Evolutionary conservation across 2,888 invertebrate genomes (phyloP).

Genomic region (Epinotia ramella): DNA sequence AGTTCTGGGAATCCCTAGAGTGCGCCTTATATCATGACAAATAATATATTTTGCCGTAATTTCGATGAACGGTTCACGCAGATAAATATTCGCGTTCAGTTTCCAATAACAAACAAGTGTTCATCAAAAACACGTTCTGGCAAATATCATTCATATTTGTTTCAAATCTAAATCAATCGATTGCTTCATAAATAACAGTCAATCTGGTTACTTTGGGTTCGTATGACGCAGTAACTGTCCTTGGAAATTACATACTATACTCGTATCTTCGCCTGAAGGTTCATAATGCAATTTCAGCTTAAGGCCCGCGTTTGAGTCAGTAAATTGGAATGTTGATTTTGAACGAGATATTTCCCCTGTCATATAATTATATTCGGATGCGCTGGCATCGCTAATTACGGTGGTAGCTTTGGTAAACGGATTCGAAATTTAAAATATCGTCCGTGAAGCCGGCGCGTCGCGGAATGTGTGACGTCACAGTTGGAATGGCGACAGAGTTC

Average conservation of each 20-base stretch:
- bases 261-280: neutral
- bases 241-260: constrained; percentile 3
- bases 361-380: constrained; percentile 74
- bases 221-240: constrained; percentile 5
- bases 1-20: neutral
- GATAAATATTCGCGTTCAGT: neutral
- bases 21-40: neutral
- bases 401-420: constrained; percentile 63
- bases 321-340: constrained; percentile 54
- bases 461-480: constrained; percentile 76
- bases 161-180: constrained; percentile 11
- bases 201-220: neutral
- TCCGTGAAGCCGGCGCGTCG: constrained; percentile 66
- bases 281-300: neutral
- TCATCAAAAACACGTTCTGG: neutral
- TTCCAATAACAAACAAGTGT: neutral
- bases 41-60: neutral
- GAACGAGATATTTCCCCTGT: constrained; percentile 57
- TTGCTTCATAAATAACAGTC: constrained; percentile 24
- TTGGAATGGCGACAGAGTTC: constrained; percentile 46
- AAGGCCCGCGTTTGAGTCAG: neutral
- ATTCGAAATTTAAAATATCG: constrained; percentile 78
- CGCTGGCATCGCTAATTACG: constrained; percentile 31
- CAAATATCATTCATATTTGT: constrained; percentile 9
- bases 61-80: neutral